Percentiles rank a stretch among this genome's conserved stretches.
Evolutionary conservation across 2,113 vertebrate genomes (phyloP).

Genomic region (Myotis lucifugus): DNA sequence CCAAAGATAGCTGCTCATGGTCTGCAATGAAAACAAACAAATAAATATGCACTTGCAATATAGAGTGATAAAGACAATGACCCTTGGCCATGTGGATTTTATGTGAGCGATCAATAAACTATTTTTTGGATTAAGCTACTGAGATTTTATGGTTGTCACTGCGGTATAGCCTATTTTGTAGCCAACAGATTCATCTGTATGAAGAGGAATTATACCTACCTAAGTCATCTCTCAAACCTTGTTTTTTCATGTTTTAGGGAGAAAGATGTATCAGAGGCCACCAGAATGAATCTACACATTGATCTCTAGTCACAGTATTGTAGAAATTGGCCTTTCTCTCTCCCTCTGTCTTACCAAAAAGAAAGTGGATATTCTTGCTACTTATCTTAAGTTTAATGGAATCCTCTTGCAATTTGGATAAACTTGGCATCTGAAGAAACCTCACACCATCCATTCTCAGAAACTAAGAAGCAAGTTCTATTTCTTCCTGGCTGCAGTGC

Average conservation of each 20-base stretch:
- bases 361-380: neutral
- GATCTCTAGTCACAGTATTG: neutral
- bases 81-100: neutral
- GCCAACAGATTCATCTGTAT: neutral
- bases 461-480: neutral
- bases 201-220: neutral
- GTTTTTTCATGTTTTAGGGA: neutral
- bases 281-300: neutral
- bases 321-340: neutral
- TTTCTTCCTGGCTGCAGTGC: neutral
- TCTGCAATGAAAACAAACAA: neutral
- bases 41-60: neutral
- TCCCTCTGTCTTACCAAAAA: neutral
- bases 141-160: neutral
- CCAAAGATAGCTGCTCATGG: neutral
- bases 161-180: neutral
- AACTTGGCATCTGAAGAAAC: neutral
- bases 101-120: neutral
- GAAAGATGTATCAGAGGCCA: neutral
- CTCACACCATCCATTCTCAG: neutral
- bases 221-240: neutral
- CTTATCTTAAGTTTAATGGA: neutral
- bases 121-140: neutral
- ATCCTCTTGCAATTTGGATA: neutral
- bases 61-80: neutral